Conservation (phyloP, 2,888 invertebrate genomes). For the Thysanoteuthis rhombus region DNA sequence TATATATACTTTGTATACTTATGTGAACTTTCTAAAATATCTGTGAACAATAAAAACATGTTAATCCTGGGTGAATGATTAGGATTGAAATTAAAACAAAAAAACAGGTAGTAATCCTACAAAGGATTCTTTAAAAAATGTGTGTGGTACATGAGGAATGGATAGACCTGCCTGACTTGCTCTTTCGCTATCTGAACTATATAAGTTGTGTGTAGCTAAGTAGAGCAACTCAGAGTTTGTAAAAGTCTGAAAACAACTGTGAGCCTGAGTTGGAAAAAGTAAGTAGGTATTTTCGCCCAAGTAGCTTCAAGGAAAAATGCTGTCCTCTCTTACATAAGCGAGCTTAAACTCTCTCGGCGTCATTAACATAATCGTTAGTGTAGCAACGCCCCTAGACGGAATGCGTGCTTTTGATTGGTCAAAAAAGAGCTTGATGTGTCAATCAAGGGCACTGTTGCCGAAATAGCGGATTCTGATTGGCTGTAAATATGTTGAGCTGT, state of each 20-base stretch:
- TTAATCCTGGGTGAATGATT: too few relatives aligned
- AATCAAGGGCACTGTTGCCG: background rate
- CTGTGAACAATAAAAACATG: too few relatives aligned
- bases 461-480: background rate
- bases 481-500: background rate
- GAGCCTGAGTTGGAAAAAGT: background rate
- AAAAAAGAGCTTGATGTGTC: background rate
- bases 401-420: background rate
- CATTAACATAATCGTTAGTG: background rate
- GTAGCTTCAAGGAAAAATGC: background rate
- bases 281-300: background rate
- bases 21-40: too few relatives aligned
- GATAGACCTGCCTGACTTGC: too few relatives aligned
- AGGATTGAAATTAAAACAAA: too few relatives aligned
- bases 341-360: slow-evolving; percentile 12
- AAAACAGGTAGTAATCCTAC: too few relatives aligned
- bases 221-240: too few relatives aligned
- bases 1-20: too few relatives aligned
- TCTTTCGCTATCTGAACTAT: too few relatives aligned
- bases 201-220: too few relatives aligned
- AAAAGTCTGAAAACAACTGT: background rate
- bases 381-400: background rate
- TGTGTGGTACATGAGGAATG: too few relatives aligned
- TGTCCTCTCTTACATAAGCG: background rate
- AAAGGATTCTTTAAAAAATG: too few relatives aligned